Percentiles rank a stretch among this genome's conserved stretches.
Evolutionary conservation across 2,888 invertebrate species (phyloP).

Genomic region (Amphipyra berbera): DNA sequence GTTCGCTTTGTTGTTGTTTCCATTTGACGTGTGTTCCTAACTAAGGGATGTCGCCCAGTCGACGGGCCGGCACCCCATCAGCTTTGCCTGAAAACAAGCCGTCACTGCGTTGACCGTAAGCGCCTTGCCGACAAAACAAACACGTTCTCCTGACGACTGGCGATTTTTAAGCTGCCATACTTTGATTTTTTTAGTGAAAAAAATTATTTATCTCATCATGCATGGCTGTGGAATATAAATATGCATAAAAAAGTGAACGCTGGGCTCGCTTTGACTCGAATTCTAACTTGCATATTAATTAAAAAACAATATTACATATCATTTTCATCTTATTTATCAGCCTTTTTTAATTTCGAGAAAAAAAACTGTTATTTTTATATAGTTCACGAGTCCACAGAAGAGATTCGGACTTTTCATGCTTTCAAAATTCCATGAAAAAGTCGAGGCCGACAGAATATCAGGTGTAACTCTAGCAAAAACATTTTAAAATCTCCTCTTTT

Average conservation of each 20-base stretch:
- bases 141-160: background rate
- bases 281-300: background rate
- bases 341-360: background rate
- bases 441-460: constrained; percentile 14
- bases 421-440: constrained; percentile 2
- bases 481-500: constrained; percentile 66
- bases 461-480: constrained; percentile 49
- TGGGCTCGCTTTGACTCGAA: no score
- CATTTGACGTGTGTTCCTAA: constrained; percentile 26
- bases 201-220: no score
- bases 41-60: constrained; percentile 38
- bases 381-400: no score
- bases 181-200: no score
- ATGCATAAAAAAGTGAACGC: no score
- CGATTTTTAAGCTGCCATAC: background rate
- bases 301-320: background rate
- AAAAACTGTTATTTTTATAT: background rate
- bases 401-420: background rate
- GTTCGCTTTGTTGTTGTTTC: constrained; percentile 14
- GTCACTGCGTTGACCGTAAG: constrained; percentile 33
- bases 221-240: no score
- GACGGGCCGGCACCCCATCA: constrained; percentile 18
- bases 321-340: background rate
- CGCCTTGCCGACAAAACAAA: constrained; percentile 16
- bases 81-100: constrained; percentile 25